Conservation (phyloP, 37 sponge, comb jelly and placozoan species). For the Petrosia ficiformis region DNA sequence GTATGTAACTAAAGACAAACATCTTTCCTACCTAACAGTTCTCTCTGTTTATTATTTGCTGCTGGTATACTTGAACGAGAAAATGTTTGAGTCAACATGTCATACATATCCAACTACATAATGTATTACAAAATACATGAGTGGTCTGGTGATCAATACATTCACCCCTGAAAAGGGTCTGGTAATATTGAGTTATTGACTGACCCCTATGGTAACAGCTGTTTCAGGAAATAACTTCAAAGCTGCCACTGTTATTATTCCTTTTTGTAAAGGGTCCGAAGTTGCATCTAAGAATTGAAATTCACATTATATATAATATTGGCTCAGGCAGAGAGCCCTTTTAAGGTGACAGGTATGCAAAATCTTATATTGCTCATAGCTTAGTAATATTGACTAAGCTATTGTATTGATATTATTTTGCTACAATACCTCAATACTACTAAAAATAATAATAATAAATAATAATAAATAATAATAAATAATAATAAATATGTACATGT, state of each 20-base stretch:
- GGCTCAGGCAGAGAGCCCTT: too few relatives aligned
- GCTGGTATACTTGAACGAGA: conserved; percentile 18
- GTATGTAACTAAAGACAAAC: background rate
- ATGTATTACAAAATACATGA: background rate
- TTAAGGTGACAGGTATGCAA: too few relatives aligned
- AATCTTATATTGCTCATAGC: too few relatives aligned
- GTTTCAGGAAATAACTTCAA: conserved; percentile 75
- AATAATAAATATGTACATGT: too few relatives aligned
- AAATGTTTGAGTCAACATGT: conserved; percentile 47
- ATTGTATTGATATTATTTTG: too few relatives aligned
- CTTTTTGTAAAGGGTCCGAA: conserved; percentile 29
- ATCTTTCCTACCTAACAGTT: conserved; percentile 49
- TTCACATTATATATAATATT: too few relatives aligned
- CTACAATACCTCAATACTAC: too few relatives aligned
- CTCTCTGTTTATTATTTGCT: conserved; percentile 25
- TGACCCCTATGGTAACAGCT: conserved; percentile 58
- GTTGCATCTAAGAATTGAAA: conserved; percentile 15
- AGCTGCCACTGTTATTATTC: conserved; percentile 41
- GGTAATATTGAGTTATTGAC: background rate
- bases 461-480: too few relatives aligned
- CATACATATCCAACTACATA: conserved; percentile 57
- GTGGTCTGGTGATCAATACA: too few relatives aligned
- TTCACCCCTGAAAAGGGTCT: too few relatives aligned
- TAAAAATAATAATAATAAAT: too few relatives aligned
- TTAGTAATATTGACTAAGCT: too few relatives aligned